Evolutionary conservation across 1,140 invertebrate genomes (phyloP), one percentile per base, ranked within the genome.

Genomic region (Atopsyche davidsoni): DNA sequence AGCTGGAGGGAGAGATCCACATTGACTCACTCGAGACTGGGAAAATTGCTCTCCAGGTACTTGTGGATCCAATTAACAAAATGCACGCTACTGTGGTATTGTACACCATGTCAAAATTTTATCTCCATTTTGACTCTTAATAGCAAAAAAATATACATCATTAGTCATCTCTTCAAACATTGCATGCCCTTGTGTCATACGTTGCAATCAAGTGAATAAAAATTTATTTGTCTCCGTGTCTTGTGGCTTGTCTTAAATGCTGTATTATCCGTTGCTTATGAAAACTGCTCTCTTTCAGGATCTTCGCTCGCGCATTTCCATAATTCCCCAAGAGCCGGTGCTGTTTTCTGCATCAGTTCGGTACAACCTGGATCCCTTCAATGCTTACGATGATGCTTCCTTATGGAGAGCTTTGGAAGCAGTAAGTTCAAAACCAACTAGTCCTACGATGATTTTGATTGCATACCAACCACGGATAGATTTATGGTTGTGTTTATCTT

Each of bases 331-430:
- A 67, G 80, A 75, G 44, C 82, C 83, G 21, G 73, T 85, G 4
- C 62, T 85, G 18, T 86, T 85, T 60, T 78, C 77, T 28, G 80
- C 82, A 11, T 80, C 77, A 23, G 64, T 92, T 23, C 73, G 91
- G 11, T 86, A 85, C 56, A 94, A 94, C 67, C 68, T 94, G 25
- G 90, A 94, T 71, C 90, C 91, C 2, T 91, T 91, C 62, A 73
- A 79, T 17, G 63, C 73, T 24, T 73, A 74, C 59, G 55, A 61
- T 35, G 66, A 69, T 55, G 48, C 57, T 41, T 39, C 51, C 0
- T 40, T 69, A 10, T 67, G 65, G 65, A 57, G 40, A 18, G 58
- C 61, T 4, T 44, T 66, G 17, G 64, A 67, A 47, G 65, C 64
- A 38, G 68, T 69, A 31, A 58, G 39, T 51, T 28, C 6, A 14